A percentile compares a stretch with the other conserved stretches of the same genome.
phyloP scores from a whole-genome alignment of 2,113 vertebrate species.

The Lates calcarifer region DNA sequence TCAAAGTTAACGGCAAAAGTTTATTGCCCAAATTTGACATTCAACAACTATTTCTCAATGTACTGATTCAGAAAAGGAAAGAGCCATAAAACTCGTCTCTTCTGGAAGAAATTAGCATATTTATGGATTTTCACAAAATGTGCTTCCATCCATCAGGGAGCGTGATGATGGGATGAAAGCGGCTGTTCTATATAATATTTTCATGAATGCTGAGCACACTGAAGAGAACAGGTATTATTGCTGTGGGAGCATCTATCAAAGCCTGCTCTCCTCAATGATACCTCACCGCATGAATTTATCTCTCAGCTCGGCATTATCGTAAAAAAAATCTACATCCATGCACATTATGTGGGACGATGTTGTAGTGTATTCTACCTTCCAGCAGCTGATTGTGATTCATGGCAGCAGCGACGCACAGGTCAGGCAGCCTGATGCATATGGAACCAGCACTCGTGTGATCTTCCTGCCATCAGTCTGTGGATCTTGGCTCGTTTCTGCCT shows the following conservation, averaged over 20 bases:
- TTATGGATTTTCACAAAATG: conserved; percentile 37
- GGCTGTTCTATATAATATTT: background rate
- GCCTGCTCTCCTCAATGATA: background rate
- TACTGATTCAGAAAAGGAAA: conserved; percentile 10
- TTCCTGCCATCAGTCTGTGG: conserved; percentile 44
- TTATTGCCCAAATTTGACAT: background rate
- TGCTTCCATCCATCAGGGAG: background rate
- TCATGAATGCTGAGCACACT: conserved; percentile 25
- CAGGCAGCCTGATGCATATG: conserved; percentile 47
- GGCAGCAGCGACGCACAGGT: background rate
- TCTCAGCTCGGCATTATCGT: background rate
- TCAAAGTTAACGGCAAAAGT: background rate
- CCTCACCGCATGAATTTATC: conserved; percentile 14
- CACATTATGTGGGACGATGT: background rate
- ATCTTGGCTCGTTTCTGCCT: conserved; percentile 55
- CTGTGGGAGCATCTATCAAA: conserved; percentile 31
- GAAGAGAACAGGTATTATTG: conserved; percentile 10
- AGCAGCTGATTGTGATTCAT: conserved; percentile 47
- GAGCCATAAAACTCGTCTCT: conserved; percentile 24
- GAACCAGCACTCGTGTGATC: conserved; percentile 48
- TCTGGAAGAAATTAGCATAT: conserved; percentile 44
- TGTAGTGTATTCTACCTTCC: background rate
- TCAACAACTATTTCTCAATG: conserved; percentile 5
- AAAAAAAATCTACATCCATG: background rate
- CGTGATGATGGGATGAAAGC: conserved; percentile 22